Evolutionary conservation across 1,140 invertebrate species (phyloP).

Genomic region (Pseudachorutes palmiensis): DNA sequence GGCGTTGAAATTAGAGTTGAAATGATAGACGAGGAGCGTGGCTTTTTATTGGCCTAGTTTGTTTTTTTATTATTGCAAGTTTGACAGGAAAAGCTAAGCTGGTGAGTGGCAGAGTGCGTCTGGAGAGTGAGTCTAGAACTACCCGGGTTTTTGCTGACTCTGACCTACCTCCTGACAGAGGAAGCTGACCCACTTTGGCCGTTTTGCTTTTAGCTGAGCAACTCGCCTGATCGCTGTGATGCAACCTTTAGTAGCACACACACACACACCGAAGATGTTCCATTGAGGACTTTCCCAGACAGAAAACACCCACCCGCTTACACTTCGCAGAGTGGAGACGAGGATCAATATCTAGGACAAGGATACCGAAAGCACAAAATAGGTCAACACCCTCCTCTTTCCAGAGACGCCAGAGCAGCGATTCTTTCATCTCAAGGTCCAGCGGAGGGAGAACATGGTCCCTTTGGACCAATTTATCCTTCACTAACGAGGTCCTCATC

Average conservation of each 20-base stretch:
- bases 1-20: no score
- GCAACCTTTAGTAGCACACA: neutral
- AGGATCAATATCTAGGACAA: conserved; percentile 16
- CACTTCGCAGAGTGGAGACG: neutral
- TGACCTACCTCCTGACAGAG: neutral
- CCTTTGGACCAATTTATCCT: no score
- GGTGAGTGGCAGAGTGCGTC: neutral
- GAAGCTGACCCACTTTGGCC: neutral
- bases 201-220: conserved; percentile 8
- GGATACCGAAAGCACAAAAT: conserved; percentile 10
- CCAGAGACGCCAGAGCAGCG: neutral
- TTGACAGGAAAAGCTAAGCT: no score
- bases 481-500: no score
- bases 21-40: no score
- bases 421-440: neutral
- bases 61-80: no score
- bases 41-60: no score
- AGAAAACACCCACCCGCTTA: conserved; percentile 4
- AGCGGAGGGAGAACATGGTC: no score
- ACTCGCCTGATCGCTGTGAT: no score
- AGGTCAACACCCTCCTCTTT: conserved; percentile 14
- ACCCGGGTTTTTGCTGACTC: neutral
- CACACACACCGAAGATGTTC: neutral
- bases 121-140: neutral
- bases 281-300: conserved; percentile 5